Percentiles rank a stretch among this genome's conserved stretches.
Conservation (phyloP, 2,113 vertebrate species). For the Crotalus viridis region DNA sequence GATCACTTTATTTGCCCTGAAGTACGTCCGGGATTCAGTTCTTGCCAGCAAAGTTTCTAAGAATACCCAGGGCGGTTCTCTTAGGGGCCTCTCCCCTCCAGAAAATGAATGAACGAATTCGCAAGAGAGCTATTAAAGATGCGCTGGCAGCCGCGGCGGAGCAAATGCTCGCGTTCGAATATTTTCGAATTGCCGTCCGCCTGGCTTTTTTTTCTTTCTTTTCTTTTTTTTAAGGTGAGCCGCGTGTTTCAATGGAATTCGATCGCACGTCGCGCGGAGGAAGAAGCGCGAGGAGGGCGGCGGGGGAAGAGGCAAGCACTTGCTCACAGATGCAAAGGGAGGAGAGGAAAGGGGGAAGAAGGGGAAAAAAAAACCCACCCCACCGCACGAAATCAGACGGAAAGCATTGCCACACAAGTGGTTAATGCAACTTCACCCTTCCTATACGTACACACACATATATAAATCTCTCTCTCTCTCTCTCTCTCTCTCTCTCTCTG, state of each 20-base stretch:
- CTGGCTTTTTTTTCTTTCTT: background rate
- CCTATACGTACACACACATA: background rate
- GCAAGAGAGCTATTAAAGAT: conserved; percentile 19
- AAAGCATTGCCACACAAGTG: conserved; percentile 23
- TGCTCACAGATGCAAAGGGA: conserved; percentile 23
- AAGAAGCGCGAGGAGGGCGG: background rate
- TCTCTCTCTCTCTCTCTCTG: too few species aligned
- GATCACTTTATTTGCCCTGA: background rate
- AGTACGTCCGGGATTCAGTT: accelerated
- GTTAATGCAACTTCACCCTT: conserved; percentile 14
- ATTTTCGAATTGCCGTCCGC: background rate
- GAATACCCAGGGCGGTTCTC: conserved; percentile 21
- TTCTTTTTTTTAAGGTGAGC: conserved; percentile 9
- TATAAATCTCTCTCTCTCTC: too few species aligned
- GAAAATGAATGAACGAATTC: background rate
- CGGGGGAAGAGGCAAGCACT: background rate
- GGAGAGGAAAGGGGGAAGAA: background rate
- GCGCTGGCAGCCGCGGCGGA: conserved; percentile 18
- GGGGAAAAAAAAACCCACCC: too few species aligned
- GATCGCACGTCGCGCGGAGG: background rate
- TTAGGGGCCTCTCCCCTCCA: background rate
- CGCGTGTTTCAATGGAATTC: conserved; percentile 3
- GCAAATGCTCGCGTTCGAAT: background rate
- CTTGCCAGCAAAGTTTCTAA: background rate
- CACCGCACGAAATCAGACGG: background rate